A percentile compares a stretch with the other conserved stretches of the same genome.
phyloP scores from a whole-genome alignment of 1,140 invertebrate species.

The Forficula auricularia region DNA sequence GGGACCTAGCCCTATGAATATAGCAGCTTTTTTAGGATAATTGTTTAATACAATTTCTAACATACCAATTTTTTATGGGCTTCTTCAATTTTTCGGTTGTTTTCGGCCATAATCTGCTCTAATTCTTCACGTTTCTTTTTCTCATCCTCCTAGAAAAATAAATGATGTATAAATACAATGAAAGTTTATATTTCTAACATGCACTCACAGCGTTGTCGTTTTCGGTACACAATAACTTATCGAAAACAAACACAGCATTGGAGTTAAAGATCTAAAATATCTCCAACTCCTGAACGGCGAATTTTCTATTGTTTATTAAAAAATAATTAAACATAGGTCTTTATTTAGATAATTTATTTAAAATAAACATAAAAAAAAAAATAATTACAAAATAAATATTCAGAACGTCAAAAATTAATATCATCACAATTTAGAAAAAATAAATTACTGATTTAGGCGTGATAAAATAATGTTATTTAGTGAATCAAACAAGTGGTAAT shows the following conservation, averaged over 20 bases:
- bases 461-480: neutral
- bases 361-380: too few relatives aligned
- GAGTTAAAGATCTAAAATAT: neutral
- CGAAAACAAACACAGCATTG: neutral
- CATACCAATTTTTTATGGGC: conserved; percentile 89
- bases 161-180: conserved; percentile 7
- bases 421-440: too few relatives aligned
- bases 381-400: too few relatives aligned
- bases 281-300: too few relatives aligned
- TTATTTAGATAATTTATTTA: too few relatives aligned
- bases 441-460: too few relatives aligned
- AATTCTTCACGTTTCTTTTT: conserved; percentile 82
- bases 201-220: conserved; percentile 2
- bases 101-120: conserved; percentile 91
- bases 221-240: neutral
- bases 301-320: too few relatives aligned
- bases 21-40: too few relatives aligned
- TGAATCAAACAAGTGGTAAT: neutral
- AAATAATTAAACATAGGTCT: too few relatives aligned
- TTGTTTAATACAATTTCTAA: too few relatives aligned
- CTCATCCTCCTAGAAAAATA: conserved; percentile 79
- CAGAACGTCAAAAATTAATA: too few relatives aligned
- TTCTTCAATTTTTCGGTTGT: conserved; percentile 93
- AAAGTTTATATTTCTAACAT: conserved; percentile 4
- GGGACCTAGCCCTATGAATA: too few relatives aligned